Evolutionary conservation across 2,113 vertebrate genomes (phyloP), one percentile per base, ranked within the genome.

Genomic region (Columbina picui): DNA sequence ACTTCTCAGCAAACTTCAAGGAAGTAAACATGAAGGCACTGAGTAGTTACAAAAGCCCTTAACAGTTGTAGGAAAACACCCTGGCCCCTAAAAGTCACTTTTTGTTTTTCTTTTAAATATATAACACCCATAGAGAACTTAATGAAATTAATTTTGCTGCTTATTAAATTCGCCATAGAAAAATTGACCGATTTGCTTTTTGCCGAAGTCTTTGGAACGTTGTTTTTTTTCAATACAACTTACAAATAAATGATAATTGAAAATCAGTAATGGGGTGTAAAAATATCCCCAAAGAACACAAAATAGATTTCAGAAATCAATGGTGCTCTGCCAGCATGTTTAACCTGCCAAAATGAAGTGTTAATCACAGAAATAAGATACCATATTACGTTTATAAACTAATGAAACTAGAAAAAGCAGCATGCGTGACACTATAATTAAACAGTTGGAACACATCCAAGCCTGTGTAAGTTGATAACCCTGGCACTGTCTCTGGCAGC

Each of bases 391-490:
- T 98, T 98, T 97, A 98, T 98, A 98, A 98, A 98, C 98, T 98
- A 98, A 98, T 98, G 98, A 97, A 98, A 98, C 97, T 97, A 96
- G 98, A 97, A 98, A 97, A 97, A 98, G 97, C 98, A 98, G 98
- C 97, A 95, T 94, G 84, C 74, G 78, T 98, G 98, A 98, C 97
- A 97, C 98, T 93, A 89, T 98, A 98, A 98, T 98, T 98, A 98
- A 98, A 97, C 97, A 96, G 97, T 95, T 98, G 98, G 98, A 97
- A 98, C 91, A 87, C 87, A 95, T 96, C 98, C 98, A 98, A 98
- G 98, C 96, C 98, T 98, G 97, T 95, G 98, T 96, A 97, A 98
- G 98, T 97, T 98, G 98, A 98, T 98, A 98, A 98, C 98, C 98
- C 96, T 96, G 96, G 97, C 97, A 97, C 97, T 91, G 96, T 98